Percentiles rank a stretch among this genome's conserved stretches.
These are phyloP conservation scores for Ancistrus triradiatus DNA, from an alignment of 2,113 vertebrate genomes.

Conservation along the genomic window DNA sequence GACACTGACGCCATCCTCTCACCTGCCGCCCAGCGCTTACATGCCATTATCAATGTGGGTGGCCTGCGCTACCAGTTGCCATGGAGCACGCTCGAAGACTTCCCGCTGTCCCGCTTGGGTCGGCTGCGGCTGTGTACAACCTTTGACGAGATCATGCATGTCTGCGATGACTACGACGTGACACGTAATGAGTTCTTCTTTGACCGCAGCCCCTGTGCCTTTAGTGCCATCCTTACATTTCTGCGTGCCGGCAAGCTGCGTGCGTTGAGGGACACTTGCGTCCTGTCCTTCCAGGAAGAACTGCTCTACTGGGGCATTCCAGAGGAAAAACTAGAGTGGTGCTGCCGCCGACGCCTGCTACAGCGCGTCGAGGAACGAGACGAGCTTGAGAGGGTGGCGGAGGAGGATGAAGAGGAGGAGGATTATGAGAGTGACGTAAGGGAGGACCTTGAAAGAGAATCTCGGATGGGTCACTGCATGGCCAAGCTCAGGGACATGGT, in stretches of 20 bases:
- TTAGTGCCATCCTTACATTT: conserved; percentile 92
- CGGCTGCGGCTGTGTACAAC: conserved; percentile 88
- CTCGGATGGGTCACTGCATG: conserved; percentile 80
- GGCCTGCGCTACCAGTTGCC: conserved; percentile 92
- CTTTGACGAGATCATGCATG: conserved; percentile 91
- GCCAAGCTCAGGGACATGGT: conserved; percentile 91
- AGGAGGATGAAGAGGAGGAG: conserved; percentile 69
- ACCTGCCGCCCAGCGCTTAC: conserved; percentile 73
- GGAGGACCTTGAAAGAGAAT: conserved; percentile 55
- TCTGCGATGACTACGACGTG: conserved; percentile 95
- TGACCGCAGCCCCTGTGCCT: conserved; percentile 91
- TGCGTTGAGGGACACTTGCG: conserved; percentile 88
- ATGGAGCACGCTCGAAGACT: conserved; percentile 94
- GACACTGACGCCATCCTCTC: conserved; percentile 52
- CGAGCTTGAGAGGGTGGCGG: conserved; percentile 80
- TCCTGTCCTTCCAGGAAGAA: conserved; percentile 93
- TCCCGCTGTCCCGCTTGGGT: conserved; percentile 88
- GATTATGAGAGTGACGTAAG: conserved; percentile 68
- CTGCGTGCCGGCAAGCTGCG: conserved; percentile 89
- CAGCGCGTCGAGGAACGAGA: conserved; percentile 91
- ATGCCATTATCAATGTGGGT: conserved; percentile 93
- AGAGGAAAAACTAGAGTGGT: conserved; percentile 90
- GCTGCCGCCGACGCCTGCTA: conserved; percentile 86
- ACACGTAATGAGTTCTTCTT: conserved; percentile 96
- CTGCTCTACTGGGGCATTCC: conserved; percentile 96